phyloP scores from a whole-genome alignment of 1,140 invertebrate species.

The Zaprionus vittiger region DNA sequence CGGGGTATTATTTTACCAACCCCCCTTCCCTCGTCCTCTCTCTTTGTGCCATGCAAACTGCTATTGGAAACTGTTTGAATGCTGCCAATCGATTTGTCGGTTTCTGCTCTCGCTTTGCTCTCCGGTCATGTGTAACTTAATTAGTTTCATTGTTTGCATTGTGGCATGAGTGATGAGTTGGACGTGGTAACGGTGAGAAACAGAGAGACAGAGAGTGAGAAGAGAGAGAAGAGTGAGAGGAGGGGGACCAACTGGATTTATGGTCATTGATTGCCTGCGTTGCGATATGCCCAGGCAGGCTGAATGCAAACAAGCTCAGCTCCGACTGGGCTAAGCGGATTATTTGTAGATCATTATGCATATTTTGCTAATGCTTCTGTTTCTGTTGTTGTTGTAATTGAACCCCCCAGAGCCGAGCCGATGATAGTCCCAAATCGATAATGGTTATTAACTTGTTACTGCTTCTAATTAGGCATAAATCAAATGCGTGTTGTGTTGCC shows the following conservation, averaged over 20 bases:
- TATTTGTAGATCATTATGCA: slow-evolving; percentile 50
- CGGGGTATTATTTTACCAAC: background rate
- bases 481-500: slow-evolving; percentile 26
- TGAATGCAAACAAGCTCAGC: slow-evolving; percentile 9
- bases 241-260: slow-evolving; percentile 3
- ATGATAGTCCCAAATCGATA: slow-evolving; percentile 20
- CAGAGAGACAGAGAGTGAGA: background rate
- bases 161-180: slow-evolving; percentile 16
- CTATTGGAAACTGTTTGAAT: slow-evolving; percentile 39
- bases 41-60: background rate
- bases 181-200: background rate
- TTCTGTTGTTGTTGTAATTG: background rate
- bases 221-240: too few relatives aligned
- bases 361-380: slow-evolving; percentile 22
- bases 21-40: background rate
- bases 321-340: slow-evolving; percentile 34
- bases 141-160: slow-evolving; percentile 64
- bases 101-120: slow-evolving; percentile 30
- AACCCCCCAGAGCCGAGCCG: background rate
- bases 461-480: slow-evolving; percentile 54
- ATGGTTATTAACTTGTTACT: slow-evolving; percentile 54
- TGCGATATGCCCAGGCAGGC: slow-evolving; percentile 3
- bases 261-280: slow-evolving; percentile 38
- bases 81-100: slow-evolving; percentile 42
- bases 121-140: slow-evolving; percentile 54